These are phyloP conservation scores for Peromyscus melanophrys DNA, from an alignment of 2,797 vertebrate genomes.

Conservation along the genomic window DNA sequence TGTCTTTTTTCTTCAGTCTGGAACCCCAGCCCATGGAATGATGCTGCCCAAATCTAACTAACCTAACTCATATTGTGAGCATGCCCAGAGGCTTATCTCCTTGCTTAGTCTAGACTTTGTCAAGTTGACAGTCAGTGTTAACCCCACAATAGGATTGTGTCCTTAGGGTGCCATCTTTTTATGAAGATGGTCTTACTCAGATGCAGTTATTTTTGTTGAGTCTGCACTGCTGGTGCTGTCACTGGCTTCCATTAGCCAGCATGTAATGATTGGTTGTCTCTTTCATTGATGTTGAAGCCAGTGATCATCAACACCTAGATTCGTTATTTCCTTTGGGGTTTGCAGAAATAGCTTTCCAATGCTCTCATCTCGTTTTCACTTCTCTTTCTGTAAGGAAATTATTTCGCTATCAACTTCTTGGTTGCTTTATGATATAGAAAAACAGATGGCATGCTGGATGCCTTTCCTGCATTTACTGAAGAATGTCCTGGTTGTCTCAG, in stretches of 20 bases:
- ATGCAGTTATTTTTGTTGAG: not conserved
- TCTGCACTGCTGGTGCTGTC: not conserved
- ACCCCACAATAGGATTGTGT: not conserved
- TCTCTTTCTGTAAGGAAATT: not conserved
- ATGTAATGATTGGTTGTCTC: not conserved
- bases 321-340: slow-evolving; percentile 8
- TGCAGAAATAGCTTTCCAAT: slow-evolving; percentile 27
- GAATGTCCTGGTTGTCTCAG: not conserved
- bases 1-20: not conserved
- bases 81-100: not conserved
- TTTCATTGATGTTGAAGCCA: not conserved
- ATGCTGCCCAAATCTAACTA: not conserved
- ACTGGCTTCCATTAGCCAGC: not conserved
- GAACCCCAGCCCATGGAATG: not conserved
- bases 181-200: not conserved
- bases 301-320: not conserved
- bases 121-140: not conserved
- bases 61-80: not conserved
- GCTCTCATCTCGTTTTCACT: not conserved
- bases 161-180: not conserved
- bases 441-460: not conserved
- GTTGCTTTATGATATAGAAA: not conserved
- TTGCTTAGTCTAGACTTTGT: not conserved
- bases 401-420: slow-evolving; percentile 1
- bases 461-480: not conserved